Conservation (phyloP, 2,888 invertebrate genomes). For the Hydropsyche betteni region DNA sequence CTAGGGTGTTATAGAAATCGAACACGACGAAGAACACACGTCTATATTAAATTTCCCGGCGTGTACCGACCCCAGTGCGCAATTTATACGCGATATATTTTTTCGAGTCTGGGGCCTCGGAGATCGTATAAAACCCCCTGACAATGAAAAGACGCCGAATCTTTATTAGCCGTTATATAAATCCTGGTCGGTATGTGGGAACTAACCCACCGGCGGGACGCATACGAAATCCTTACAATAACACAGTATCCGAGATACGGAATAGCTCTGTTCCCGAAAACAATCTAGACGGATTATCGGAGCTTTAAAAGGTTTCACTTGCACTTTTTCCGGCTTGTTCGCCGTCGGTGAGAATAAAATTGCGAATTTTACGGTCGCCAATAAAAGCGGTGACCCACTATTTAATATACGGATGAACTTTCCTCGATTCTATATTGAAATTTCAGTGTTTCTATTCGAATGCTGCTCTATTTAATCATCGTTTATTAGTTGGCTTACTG, state of each 20-base stretch:
- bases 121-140: not conserved
- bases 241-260: conserved; percentile 1
- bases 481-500: no score
- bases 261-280: conserved; percentile 12
- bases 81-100: conserved; percentile 24
- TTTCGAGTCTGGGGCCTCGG: conserved; percentile 12
- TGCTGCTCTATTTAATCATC: no score
- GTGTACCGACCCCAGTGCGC: no score
- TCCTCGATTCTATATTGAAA: no score
- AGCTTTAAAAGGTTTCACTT: conserved; percentile 28
- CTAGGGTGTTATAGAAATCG: no score
- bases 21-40: no score
- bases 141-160: conserved; percentile 32
- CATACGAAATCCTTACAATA: conserved; percentile 17
- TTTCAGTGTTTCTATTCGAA: no score
- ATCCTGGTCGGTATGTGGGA: conserved; percentile 8
- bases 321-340: conserved; percentile 16
- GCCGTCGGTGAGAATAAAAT: no score
- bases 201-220: conserved; percentile 10
- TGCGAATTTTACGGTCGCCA: no score
- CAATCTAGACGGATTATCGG: conserved; percentile 28
- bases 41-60: no score
- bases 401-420: no score
- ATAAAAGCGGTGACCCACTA: no score
- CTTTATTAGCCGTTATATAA: conserved; percentile 32